These are phyloP conservation scores for Rhynchonema sp. DNA, from an alignment of 2,888 invertebrate species.

Conservation along the genomic window DNA sequence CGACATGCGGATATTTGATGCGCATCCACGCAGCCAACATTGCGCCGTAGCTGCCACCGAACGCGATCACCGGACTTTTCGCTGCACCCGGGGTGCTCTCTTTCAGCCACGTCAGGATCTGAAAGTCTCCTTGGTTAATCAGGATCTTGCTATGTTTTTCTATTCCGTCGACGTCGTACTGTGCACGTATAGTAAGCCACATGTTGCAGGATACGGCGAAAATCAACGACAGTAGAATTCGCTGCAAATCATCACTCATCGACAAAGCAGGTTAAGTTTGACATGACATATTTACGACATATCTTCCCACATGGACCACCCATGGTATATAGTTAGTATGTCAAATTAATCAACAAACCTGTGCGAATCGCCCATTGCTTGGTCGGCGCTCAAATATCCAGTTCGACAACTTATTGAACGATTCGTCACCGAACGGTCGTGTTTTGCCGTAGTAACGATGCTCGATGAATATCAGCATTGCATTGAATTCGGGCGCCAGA, in stretches of 20 bases:
- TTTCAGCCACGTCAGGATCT: conserved; percentile 24
- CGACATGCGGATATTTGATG: conserved; percentile 76
- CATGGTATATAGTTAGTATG: no score
- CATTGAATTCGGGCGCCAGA: conserved; percentile 54
- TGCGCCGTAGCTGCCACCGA: conserved; percentile 80
- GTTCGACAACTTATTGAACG: conserved; percentile 30
- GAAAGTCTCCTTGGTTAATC: no score
- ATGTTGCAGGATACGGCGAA: no score
- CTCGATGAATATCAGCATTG: conserved; percentile 71
- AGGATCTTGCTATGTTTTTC: no score
- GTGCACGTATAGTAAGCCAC: no score
- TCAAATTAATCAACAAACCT: no score
- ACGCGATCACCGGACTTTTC: conserved; percentile 52
- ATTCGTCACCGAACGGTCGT: conserved; percentile 62
- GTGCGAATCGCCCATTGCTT: conserved; percentile 75
- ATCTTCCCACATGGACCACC: no score
- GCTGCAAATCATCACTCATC: no score
- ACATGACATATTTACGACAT: no score
- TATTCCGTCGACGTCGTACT: no score
- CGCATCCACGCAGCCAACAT: conserved; percentile 91
- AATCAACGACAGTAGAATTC: no score
- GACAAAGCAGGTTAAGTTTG: no score
- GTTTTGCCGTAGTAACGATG: conserved; percentile 86
- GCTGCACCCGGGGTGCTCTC: conserved; percentile 17
- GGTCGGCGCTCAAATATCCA: conserved; percentile 59